A percentile compares a stretch with the other conserved stretches of the same genome.
Evolutionary conservation across 2,113 vertebrate genomes (phyloP).

Genomic region (Zapus hudsonius): DNA sequence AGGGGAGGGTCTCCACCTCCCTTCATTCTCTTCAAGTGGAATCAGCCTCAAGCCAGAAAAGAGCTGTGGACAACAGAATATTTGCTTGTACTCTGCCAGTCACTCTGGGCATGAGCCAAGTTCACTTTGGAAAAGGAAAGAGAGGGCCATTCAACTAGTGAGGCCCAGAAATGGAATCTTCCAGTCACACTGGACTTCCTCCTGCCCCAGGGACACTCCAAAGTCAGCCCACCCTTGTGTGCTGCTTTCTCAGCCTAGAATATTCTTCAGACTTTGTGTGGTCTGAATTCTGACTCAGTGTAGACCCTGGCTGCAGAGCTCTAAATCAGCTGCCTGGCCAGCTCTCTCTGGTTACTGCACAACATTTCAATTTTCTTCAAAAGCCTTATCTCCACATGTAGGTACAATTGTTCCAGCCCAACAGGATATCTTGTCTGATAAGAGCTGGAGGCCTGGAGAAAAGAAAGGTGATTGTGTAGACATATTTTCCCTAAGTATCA

Average conservation of each 20-base stretch:
- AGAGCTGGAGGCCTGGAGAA: constrained; percentile 18
- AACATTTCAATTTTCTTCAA: constrained; percentile 43
- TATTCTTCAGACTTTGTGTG: not conserved
- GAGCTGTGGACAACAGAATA: not conserved
- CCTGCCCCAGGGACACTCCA: not conserved
- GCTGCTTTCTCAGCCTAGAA: not conserved
- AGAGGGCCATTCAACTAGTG: not conserved
- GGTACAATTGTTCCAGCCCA: not conserved
- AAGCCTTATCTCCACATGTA: constrained; percentile 27
- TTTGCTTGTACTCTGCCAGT: not conserved
- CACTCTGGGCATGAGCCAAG: not conserved
- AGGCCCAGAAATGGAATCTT: not conserved
- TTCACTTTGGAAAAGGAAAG: not conserved
- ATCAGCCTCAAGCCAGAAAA: not conserved
- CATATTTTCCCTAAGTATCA: not conserved
- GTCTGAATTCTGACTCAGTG: not conserved
- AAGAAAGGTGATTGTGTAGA: not conserved
- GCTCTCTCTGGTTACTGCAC: not conserved
- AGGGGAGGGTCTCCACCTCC: not conserved
- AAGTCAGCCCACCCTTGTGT: not conserved
- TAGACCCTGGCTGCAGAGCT: not conserved
- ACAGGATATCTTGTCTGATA: constrained; percentile 51
- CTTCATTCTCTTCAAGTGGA: not conserved
- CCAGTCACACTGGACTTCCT: not conserved
- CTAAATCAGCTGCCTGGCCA: not conserved